These are phyloP conservation scores for Odontophorus gujanensis DNA, from an alignment of 2,113 vertebrate species.

Conservation along the genomic window DNA sequence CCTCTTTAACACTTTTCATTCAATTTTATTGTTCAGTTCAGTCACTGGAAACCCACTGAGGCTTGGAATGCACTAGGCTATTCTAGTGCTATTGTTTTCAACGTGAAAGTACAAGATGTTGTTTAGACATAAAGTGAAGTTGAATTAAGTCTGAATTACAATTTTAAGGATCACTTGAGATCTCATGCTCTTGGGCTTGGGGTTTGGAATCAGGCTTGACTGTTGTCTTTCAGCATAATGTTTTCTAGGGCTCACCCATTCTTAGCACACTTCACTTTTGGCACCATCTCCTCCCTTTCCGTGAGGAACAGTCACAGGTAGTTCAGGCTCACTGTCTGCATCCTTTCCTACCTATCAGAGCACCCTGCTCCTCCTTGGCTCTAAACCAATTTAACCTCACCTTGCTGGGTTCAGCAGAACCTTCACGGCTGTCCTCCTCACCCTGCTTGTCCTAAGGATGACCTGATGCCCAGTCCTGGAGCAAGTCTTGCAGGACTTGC, in stretches of 20 bases:
- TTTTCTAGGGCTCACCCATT: not conserved
- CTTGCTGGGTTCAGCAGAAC: not conserved
- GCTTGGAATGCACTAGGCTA: not conserved
- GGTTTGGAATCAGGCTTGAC: not conserved
- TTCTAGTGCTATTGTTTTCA: not conserved
- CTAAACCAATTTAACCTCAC: not conserved
- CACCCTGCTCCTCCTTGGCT: not conserved
- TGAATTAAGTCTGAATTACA: constrained; percentile 3
- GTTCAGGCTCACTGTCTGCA: not conserved
- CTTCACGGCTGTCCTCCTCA: not conserved
- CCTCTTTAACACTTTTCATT: constrained; percentile 22
- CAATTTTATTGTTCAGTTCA: not conserved
- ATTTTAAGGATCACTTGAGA: not conserved
- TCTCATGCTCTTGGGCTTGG: not conserved
- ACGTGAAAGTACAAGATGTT: not conserved
- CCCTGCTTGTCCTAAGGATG: not conserved
- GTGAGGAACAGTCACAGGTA: not conserved
- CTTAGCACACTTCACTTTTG: not conserved
- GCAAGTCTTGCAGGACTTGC: not conserved
- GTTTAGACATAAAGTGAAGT: not conserved
- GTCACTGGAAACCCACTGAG: not conserved
- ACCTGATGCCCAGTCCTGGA: not conserved
- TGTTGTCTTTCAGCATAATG: not conserved
- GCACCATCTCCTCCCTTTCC: not conserved
- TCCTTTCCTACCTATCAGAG: not conserved